phyloP scores from a whole-genome alignment of 2,888 invertebrate genomes.

The Dasypogon diadema region DNA sequence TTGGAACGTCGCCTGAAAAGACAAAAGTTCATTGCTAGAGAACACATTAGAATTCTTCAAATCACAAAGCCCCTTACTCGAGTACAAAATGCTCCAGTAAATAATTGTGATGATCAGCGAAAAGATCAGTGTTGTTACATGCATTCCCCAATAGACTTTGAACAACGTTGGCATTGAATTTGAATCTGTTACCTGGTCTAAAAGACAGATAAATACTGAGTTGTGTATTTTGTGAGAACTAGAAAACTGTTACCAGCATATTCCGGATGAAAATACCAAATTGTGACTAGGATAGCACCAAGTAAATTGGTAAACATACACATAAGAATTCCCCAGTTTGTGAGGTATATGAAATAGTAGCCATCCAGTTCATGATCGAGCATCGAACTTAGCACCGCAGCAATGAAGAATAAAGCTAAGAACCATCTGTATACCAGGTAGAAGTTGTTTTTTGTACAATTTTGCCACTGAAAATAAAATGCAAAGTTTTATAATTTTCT shows the following conservation, averaged over 20 bases:
- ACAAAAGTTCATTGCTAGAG: too few species aligned
- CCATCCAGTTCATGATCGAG: constrained; percentile 58
- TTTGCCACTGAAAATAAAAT: constrained; percentile 65
- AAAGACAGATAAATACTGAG: too few species aligned
- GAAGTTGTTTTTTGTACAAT: constrained; percentile 63
- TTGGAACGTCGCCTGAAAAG: constrained; percentile 70
- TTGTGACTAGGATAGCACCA: constrained; percentile 64
- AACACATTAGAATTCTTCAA: too few species aligned
- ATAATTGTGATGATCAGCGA: constrained; percentile 80
- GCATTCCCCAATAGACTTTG: constrained; percentile 77
- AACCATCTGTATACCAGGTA: constrained; percentile 67
- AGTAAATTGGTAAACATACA: constrained; percentile 65
- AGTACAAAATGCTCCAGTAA: constrained; percentile 75
- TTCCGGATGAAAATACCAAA: constrained; percentile 67
- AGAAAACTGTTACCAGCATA: constrained; percentile 66
- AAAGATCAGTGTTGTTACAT: constrained; percentile 74
- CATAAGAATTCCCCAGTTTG: constrained; percentile 67
- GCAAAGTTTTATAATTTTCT: too few species aligned
- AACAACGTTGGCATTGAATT: constrained; percentile 66
- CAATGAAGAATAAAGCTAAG: constrained; percentile 65
- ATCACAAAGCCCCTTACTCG: constrained; percentile 61
- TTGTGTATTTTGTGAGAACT: too few species aligned
- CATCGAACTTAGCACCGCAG: constrained; percentile 64
- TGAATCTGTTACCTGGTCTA: constrained; percentile 64
- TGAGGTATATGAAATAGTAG: constrained; percentile 67